Evolutionary conservation across 1,140 invertebrate genomes (phyloP).

Genomic region (Meloidogyne hapla): DNA sequence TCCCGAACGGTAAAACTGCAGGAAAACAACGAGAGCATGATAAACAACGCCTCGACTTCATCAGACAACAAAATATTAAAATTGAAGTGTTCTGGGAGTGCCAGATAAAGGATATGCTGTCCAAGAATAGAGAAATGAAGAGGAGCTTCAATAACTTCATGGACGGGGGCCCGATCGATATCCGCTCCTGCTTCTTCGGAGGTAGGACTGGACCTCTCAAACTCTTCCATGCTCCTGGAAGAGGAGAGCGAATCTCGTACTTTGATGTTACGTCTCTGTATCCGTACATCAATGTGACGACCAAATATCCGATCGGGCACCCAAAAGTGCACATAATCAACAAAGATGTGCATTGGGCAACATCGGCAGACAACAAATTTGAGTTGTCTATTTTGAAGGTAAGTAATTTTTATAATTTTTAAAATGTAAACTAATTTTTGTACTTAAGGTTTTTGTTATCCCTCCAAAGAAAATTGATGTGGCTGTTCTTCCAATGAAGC

Average conservation of each 20-base stretch:
- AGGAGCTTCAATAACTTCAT: background rate
- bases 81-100: conserved; percentile 14
- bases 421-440: background rate
- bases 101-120: background rate
- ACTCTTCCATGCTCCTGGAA: background rate
- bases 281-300: background rate
- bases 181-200: background rate
- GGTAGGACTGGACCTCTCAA: conserved; percentile 3
- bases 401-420: too few species aligned
- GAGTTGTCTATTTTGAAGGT: too few species aligned
- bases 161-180: background rate
- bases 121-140: background rate
- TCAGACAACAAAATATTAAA: background rate
- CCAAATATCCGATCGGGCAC: background rate
- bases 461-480: background rate
- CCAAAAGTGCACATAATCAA: background rate
- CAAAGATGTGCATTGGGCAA: background rate
- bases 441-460: background rate
- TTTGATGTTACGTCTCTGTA: background rate
- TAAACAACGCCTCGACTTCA: background rate
- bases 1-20: conserved; percentile 10
- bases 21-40: background rate
- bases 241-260: background rate
- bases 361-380: background rate
- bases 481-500: background rate